phyloP scores from a whole-genome alignment of 2,113 vertebrate species.

The Labeo catla region DNA sequence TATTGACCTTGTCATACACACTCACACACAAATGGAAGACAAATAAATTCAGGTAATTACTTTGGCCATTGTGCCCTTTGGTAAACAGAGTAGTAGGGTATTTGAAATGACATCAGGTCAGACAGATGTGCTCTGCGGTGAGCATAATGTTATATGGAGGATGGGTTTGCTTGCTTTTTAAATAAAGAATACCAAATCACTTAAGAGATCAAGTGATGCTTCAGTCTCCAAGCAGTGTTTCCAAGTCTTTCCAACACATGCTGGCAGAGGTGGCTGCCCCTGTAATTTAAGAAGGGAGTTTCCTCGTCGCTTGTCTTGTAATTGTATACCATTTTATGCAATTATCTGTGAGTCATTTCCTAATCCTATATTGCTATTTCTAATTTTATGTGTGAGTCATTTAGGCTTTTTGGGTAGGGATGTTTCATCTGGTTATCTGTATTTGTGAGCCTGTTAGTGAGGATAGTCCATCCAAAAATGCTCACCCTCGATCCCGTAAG shows the following conservation, averaged over 20 bases:
- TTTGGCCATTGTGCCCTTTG: conserved; percentile 25
- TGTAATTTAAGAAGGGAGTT: conserved; percentile 27
- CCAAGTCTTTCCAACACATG: neutral
- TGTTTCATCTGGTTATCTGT: neutral
- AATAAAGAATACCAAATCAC: neutral
- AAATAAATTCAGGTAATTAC: conserved; percentile 31
- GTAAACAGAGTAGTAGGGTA: neutral
- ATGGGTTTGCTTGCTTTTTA: neutral
- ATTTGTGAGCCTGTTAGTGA: no score
- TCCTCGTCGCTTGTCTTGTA: conserved; percentile 15
- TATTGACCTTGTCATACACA: conserved; percentile 45
- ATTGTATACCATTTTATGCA: conserved; percentile 24
- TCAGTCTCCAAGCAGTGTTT: conserved; percentile 6
- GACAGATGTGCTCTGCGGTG: neutral
- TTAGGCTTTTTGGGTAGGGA: neutral
- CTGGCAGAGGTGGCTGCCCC: conserved; percentile 16
- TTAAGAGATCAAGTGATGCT: neutral
- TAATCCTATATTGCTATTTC: conserved; percentile 12
- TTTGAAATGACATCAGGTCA: conserved; percentile 5
- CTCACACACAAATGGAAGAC: neutral
- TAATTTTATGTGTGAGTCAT: conserved; percentile 19
- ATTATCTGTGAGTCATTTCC: conserved; percentile 35
- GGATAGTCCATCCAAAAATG: no score
- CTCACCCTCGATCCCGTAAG: no score
- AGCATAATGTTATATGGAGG: neutral